Base-by-base conservation (phyloP, 1,140 invertebrate genomes). In the Formica selysi region DNA sequence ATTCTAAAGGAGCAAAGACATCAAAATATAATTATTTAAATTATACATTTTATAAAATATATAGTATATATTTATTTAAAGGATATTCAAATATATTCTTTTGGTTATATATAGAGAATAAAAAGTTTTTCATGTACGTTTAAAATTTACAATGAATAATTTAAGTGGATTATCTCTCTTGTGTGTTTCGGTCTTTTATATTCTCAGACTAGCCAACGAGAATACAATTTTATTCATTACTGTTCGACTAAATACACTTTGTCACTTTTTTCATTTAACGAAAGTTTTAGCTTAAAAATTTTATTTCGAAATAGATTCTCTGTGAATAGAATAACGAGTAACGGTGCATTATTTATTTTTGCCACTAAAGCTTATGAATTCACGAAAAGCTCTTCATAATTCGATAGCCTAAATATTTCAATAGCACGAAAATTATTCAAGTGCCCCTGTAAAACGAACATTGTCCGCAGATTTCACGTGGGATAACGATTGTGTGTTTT, bases 141-240 rank as follows among this genome's bases (percentile, higher is more conserved):
- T 76, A 61, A 76, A 61, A 61, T 76, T 76, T 41, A 29, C 16
- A 32, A 29, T 76, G 22, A 76, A 76, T 76, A 76, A 61, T 76
- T 76, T n/a, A 61, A 44, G 41, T 64, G 13, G 11, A 11, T 26
- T 29, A n/a, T 26, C 38, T 65, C 19, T 51, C 48, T 19, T 51
- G 48, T 19, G 19, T 26, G 44, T 16, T 65, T 62, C 19, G 32
- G 32, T 76, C 59, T 61, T 44, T 41, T 78, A 44, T 32, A 32
- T 65, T 65, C 6, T 32, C 26, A 65, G 41, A 44, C 22, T 11
- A 22, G 16, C 19, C 5, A 32, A 78, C 48, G 3, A 78, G 64
- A 62, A 76, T 62, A 64, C 38, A n/a, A 65, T 78, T 48, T 41
- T 48, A 65, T 78, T 78, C 61, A 65, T 78, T 76, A 26, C 16